phyloP scores from a whole-genome alignment of 2,113 vertebrate genomes.

The Leptodactylus fuscus region DNA sequence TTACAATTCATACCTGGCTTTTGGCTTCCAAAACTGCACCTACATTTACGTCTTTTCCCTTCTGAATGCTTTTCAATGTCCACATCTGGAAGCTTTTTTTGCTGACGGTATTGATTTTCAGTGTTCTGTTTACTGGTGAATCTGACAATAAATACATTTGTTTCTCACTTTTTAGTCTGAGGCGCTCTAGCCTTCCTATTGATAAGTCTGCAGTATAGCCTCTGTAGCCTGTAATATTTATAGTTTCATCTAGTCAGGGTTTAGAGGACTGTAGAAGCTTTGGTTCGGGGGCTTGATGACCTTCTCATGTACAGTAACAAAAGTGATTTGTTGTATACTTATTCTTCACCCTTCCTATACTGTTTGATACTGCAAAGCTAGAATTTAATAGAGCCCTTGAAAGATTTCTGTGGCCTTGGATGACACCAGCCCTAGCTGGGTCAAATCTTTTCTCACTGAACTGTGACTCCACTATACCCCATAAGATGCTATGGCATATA shows the following conservation, averaged over 20 bases:
- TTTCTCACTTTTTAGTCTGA: no score
- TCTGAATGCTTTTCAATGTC: no score
- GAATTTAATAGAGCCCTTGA: constrained; percentile 22
- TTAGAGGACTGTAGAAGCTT: not conserved
- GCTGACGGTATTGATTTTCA: no score
- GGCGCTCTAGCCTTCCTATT: not conserved
- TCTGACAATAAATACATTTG: no score
- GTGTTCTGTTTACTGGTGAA: no score
- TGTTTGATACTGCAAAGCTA: constrained; percentile 18
- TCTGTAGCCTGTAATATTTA: constrained; percentile 20
- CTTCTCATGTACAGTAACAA: constrained; percentile 26
- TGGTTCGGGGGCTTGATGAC: constrained; percentile 21
- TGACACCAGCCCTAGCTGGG: not conserved
- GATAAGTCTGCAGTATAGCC: not conserved
- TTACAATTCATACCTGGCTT: no score
- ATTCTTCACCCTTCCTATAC: not conserved
- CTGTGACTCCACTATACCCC: constrained; percentile 14
- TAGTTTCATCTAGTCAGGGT: constrained; percentile 22
- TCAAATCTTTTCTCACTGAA: constrained; percentile 20
- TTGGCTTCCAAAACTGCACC: no score
- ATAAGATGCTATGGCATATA: not conserved
- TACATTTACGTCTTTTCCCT: no score
- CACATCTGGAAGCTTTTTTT: no score
- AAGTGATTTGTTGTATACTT: constrained; percentile 35
- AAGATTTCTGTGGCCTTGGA: constrained; percentile 34